phyloP scores from a whole-genome alignment of 2,113 vertebrate genomes.

The Poeciliopsis occidentalis region DNA sequence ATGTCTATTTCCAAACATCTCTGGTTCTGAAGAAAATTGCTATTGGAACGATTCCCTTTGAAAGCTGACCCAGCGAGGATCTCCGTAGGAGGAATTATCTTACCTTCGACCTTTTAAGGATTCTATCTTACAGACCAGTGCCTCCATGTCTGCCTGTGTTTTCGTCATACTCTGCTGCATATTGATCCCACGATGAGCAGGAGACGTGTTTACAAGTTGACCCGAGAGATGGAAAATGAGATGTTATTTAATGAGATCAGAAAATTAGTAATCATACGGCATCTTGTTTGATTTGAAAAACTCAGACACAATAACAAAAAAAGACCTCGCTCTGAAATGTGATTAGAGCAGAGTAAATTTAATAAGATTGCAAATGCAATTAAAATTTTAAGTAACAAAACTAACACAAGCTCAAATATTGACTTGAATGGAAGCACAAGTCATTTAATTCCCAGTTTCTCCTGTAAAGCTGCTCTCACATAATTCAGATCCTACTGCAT shows the following conservation, averaged over 20 bases:
- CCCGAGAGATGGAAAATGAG: constrained; percentile 65
- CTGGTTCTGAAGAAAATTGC: not conserved
- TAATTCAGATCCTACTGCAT: constrained; percentile 45
- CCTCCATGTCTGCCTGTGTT: not conserved
- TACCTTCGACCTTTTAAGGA: not conserved
- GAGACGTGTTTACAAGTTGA: constrained; percentile 62
- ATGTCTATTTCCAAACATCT: not conserved
- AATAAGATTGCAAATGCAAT: constrained; percentile 43
- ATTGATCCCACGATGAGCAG: constrained; percentile 70
- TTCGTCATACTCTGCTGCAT: constrained; percentile 43
- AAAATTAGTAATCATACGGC: constrained; percentile 40
- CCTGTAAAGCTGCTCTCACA: constrained; percentile 37
- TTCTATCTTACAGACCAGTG: constrained; percentile 1
- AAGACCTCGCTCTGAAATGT: constrained; percentile 5
- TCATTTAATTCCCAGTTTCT: constrained; percentile 52
- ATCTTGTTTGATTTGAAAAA: constrained; percentile 61
- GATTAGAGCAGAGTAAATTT: constrained; percentile 33
- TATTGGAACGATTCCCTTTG: not conserved
- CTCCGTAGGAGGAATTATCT: not conserved
- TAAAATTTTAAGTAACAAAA: constrained; percentile 63
- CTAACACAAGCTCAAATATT: constrained; percentile 43
- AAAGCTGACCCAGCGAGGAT: not conserved
- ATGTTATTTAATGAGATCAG: constrained; percentile 64
- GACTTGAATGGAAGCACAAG: constrained; percentile 49
- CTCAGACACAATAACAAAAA: constrained; percentile 14